Evolutionary conservation across 2,797 vertebrate genomes (phyloP).

Genomic region (Podarcis lilfordi): DNA sequence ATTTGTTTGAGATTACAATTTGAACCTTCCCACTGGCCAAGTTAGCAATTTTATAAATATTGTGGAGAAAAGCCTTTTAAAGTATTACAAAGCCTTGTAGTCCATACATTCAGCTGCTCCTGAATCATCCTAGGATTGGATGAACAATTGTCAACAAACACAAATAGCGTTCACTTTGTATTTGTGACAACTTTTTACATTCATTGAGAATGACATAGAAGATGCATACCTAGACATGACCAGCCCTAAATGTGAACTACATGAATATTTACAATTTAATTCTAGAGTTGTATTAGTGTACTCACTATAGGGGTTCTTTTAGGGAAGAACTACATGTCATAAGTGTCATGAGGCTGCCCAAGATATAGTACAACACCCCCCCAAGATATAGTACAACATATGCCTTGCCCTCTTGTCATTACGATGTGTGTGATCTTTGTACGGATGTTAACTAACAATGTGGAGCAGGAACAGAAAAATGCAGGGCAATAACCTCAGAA

Average conservation of each 20-base stretch:
- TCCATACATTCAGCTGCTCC: background rate
- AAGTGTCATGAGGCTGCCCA: background rate
- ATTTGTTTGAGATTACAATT: background rate
- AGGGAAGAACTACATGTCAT: background rate
- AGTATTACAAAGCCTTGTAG: background rate
- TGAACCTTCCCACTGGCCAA: background rate
- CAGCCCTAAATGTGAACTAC: background rate
- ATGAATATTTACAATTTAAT: background rate
- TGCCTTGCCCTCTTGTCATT: too few species aligned
- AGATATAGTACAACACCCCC: background rate
- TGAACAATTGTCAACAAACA: background rate
- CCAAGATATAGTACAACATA: background rate
- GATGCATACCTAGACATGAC: background rate
- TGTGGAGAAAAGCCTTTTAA: background rate
- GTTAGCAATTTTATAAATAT: background rate
- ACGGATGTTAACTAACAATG: background rate
- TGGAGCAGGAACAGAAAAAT: background rate
- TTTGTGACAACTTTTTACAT: background rate
- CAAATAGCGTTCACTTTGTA: background rate
- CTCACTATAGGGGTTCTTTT: background rate
- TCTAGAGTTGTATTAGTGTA: background rate
- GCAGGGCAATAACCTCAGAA: background rate
- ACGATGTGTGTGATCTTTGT: background rate
- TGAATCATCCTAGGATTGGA: background rate
- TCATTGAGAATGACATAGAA: background rate